Conservation (phyloP, 2,113 vertebrate species). For the Phyllopteryx taeniolatus region DNA sequence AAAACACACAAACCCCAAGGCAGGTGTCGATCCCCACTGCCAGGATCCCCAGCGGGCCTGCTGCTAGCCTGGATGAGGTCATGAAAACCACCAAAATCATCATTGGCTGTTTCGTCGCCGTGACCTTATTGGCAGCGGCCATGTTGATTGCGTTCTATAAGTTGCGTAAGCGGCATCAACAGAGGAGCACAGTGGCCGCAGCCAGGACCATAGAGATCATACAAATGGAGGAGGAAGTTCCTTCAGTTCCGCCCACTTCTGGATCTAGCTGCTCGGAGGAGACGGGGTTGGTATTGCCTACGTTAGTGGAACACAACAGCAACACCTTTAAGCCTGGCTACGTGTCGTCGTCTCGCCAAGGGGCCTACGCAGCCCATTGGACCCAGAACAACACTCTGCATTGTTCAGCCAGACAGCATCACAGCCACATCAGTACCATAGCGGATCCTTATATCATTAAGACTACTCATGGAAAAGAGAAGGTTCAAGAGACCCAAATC, state of each 20-base stretch:
- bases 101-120: constrained; percentile 97
- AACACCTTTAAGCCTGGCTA: constrained; percentile 88
- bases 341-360: constrained; percentile 85
- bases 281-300: constrained; percentile 83
- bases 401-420: constrained; percentile 78
- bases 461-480: constrained; percentile 93
- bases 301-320: constrained; percentile 87
- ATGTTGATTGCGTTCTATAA: constrained; percentile 99
- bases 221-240: constrained; percentile 89
- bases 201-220: constrained; percentile 92
- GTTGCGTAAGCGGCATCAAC: constrained; percentile 95
- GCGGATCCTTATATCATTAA: constrained; percentile 88
- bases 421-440: constrained; percentile 83
- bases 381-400: constrained; percentile 94
- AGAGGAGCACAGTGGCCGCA: constrained; percentile 88
- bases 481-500: constrained; percentile 99
- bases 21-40: constrained; percentile 82
- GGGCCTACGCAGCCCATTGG: constrained; percentile 88
- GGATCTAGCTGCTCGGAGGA: constrained; percentile 81
- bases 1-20: constrained; percentile 85
- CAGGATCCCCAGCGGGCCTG: constrained; percentile 76
- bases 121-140: constrained; percentile 90
- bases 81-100: constrained; percentile 99
- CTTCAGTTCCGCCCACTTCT: constrained; percentile 74
- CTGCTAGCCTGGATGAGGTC: constrained; percentile 93